A percentile compares a stretch with the other conserved stretches of the same genome.
Evolutionary conservation across 23 tunicate species (phyloP).

Genomic region (Trididemnum nubilum): DNA sequence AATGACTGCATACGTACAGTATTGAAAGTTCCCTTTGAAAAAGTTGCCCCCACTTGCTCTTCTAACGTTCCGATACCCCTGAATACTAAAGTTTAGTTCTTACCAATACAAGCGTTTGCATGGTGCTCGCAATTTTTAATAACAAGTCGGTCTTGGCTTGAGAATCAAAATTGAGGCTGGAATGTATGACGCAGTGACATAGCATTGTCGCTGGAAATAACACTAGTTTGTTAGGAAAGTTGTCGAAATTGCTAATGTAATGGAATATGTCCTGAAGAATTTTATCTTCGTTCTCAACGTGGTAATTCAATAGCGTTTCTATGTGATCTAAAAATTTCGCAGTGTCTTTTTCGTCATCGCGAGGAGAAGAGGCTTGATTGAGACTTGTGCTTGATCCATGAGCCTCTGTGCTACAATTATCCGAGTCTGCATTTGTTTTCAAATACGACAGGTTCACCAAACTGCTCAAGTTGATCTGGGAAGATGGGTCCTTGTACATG

Average conservation of each 20-base stretch:
- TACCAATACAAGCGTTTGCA: slow-evolving; percentile 77
- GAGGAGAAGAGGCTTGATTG: not conserved
- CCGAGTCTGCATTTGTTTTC: not conserved
- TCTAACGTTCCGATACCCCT: too few species aligned
- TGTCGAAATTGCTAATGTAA: slow-evolving; percentile 23
- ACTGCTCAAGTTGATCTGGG: slow-evolving; percentile 44
- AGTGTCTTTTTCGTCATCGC: not conserved
- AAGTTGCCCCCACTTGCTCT: too few species aligned
- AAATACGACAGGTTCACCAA: slow-evolving; percentile 15
- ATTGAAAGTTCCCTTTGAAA: too few species aligned
- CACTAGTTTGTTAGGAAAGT: slow-evolving; percentile 10
- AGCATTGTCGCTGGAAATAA: slow-evolving; percentile 61
- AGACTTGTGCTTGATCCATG: not conserved
- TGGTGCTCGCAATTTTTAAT: slow-evolving; percentile 65
- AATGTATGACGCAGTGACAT: slow-evolving; percentile 67
- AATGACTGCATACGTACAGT: too few species aligned
- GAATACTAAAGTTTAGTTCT: too few species aligned
- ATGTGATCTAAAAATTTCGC: not conserved
- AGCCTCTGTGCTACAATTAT: slow-evolving; percentile 4
- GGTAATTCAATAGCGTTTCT: slow-evolving; percentile 46
- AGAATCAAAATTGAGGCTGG: slow-evolving; percentile 61
- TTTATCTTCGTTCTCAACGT: slow-evolving; percentile 41
- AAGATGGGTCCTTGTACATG: slow-evolving; percentile 88
- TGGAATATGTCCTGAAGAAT: slow-evolving; percentile 55
- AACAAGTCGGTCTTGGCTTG: slow-evolving; percentile 55